Base-by-base conservation (phyloP, 1,140 invertebrate species). In the Phenacoccus solenopsis region DNA sequence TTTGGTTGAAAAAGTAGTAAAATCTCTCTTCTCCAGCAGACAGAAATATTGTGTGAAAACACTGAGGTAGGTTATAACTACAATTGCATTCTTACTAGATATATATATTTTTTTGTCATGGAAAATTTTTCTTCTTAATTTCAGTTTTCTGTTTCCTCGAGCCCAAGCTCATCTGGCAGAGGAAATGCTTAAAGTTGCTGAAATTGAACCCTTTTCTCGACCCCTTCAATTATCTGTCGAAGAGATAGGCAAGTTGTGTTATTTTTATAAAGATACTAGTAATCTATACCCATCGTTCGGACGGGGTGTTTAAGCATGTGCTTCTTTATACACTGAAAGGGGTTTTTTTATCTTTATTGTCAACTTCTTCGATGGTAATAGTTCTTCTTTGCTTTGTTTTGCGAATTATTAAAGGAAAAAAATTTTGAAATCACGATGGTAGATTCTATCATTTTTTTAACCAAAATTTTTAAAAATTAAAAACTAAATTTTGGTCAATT, bases 1-100 rank as follows among this genome's bases (percentile, higher is more conserved):
- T 73, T 77, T 96, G 13, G 87, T 97, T 59, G 94, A 98, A 77
- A 98, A 97, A 83, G 86, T 99, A 22, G 81, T 88, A 0, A 81
- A 93, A 0, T 86, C 89, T 72, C 81, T 96, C 68, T 99, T 98
- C 79, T 86, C 87, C 74, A 90, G 89, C 81, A 84, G 93, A 67
- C 90, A 93, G 76, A 98, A 98, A 76, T 87, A 87, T 78, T 87
- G 86, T 59, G 82, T 86, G 16, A 83, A 85, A 73, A 86, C 89
- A 21, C 80, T 86, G 10, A 78, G 83, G 82, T 85, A 79, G 81
- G 78, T 78, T n/a, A n/a, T n/a, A n/a, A 5, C 7, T n/a, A 12
- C 12, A 27, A 32, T 67, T 57, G 32, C 64, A 5, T n/a, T n/a
- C 12, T 25, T 16, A n/a, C 20, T 32, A 56, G 4, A n/a, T n/a